Evolutionary conservation across 2,113 vertebrate species (phyloP), one percentile per base, ranked within the genome.

Genomic region (Syngnathus typhle): DNA sequence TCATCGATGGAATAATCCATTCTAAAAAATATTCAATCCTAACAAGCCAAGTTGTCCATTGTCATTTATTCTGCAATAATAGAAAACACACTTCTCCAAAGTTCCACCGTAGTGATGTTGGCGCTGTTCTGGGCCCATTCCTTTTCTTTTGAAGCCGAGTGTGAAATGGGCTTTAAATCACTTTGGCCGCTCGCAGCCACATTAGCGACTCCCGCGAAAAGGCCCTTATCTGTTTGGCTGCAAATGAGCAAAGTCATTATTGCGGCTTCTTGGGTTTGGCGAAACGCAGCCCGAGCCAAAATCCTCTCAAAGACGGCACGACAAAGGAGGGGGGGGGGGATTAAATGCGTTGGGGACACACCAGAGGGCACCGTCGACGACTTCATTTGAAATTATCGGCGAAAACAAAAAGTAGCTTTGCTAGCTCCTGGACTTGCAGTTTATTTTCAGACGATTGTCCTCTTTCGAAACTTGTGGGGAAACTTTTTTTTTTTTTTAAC

Each of bases 151-250:
- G 71, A 87, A 84, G 80, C 78, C 79, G 75, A 83, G 79, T 88
- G 87, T 91, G 84, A 90, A 91, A 90, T 89, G 77, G 76, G 88
- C 80, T 84, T 88, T 85, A 87, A 87, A 84, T 84, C 70, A 82
- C 79, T 87, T 84, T 73, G 67, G 78, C 79, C 78, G 72, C 67
- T 58, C 82, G 76, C 80, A 76, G 68, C 77, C 66, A 65, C 72
- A 75, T 88, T 84, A 85, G 77, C 77, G 75, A 74, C 80, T 61
- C 74, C 67, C 54, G 74, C 75, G 82, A 80, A 82, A 71, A 69
- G 65, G 68, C 47, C 58, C 84, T 85, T 80, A 82, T 88, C 74
- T 55, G 72, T 82, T 84, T 77, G 79, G 72, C 82, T 68, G 65
- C 64, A 85, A 79, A 88, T 87, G 77, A 88, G 82, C 76, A 66